Evolutionary conservation across 2,113 vertebrate genomes (phyloP).

Genomic region (Lagopus leucura): DNA sequence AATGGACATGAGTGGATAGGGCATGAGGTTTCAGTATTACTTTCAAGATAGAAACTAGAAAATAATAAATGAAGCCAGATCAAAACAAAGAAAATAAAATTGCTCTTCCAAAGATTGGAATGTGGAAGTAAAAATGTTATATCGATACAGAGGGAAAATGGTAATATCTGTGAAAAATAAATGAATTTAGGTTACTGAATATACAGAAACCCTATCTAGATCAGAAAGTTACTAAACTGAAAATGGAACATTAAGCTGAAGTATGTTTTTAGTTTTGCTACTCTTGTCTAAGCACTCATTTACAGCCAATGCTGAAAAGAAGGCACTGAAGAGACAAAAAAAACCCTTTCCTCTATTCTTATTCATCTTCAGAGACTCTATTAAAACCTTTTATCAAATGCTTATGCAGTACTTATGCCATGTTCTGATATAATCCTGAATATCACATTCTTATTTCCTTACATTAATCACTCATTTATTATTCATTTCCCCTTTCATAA

Average conservation of each 20-base stretch:
- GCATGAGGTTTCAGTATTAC: not conserved
- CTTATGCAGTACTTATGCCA: not conserved
- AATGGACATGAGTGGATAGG: accelerated
- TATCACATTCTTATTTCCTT: not conserved
- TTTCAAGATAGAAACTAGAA: not conserved
- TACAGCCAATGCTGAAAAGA: not conserved
- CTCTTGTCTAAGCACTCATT: not conserved
- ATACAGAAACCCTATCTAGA: not conserved
- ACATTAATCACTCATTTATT: slow-evolving; percentile 20
- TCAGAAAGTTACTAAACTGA: not conserved
- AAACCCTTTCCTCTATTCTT: not conserved
- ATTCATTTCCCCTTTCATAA: slow-evolving; percentile 21
- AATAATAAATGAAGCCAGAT: not conserved
- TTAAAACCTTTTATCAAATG: not conserved
- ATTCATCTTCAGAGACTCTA: slow-evolving; percentile 4
- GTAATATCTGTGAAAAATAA: not conserved
- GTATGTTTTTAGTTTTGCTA: not conserved
- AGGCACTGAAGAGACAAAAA: not conserved
- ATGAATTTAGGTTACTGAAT: not conserved
- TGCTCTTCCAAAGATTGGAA: not conserved
- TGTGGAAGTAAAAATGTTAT: not conserved
- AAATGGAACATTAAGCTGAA: slow-evolving; percentile 2
- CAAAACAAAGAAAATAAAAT: not conserved
- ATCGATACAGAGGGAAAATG: not conserved
- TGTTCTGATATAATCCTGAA: not conserved